These are phyloP conservation scores for Lordiphosa stackelbergi DNA, from an alignment of 1,140 invertebrate genomes.

Conservation along the genomic window DNA sequence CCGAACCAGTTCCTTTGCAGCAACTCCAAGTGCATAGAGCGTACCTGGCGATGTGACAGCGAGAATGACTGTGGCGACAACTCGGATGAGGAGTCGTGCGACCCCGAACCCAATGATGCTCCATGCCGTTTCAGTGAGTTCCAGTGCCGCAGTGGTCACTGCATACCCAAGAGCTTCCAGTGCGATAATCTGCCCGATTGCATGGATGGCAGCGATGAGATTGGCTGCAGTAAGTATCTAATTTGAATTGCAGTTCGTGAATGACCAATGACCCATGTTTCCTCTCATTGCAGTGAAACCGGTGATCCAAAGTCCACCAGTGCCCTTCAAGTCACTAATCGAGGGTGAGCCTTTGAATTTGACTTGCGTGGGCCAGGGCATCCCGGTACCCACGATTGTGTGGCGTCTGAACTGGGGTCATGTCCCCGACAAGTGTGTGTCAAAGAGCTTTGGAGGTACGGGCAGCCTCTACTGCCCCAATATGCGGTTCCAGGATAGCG, in stretches of 20 bases:
- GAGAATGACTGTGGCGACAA: conserved; percentile 95
- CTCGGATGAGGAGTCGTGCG: conserved; percentile 88
- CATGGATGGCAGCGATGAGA: conserved; percentile 92
- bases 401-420: conserved; percentile 99
- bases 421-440: conserved; percentile 90
- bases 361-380: conserved; percentile 91
- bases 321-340: conserved; percentile 83
- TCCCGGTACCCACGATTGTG: conserved; percentile 92
- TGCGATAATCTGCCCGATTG: conserved; percentile 95
- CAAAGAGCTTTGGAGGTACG: conserved; percentile 86
- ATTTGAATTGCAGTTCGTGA: not conserved
- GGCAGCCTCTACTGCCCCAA: conserved; percentile 90
- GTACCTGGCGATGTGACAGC: conserved; percentile 93
- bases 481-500: conserved; percentile 87
- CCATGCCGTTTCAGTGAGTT: conserved; percentile 90
- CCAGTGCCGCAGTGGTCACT: conserved; percentile 88
- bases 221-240: conserved; percentile 84
- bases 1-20: conserved; percentile 94
- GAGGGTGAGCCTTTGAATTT: conserved; percentile 87
- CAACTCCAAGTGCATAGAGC: conserved; percentile 93
- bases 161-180: conserved; percentile 94
- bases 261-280: conserved; percentile 21
- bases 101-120: conserved; percentile 80
- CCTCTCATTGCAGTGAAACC: conserved; percentile 77
- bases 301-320: conserved; percentile 83